Evolutionary conservation across 35 echinoderm and acorn worm genomes (phyloP).

Genomic region (Nesometra sesokonis): DNA sequence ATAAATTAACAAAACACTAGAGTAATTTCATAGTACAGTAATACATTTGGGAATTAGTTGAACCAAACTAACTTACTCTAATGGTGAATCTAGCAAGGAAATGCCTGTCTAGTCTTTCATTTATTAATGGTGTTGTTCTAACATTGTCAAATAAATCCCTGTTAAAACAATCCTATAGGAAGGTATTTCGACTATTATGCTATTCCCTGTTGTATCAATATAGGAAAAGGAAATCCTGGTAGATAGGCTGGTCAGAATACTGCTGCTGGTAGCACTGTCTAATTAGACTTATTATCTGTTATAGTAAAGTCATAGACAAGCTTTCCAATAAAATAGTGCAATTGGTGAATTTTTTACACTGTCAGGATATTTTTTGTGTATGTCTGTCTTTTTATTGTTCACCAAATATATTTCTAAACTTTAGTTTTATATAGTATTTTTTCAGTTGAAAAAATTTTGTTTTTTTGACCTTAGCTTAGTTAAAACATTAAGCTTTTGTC

Average conservation of each 20-base stretch:
- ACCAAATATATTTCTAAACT: too few species aligned
- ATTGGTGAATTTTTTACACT: too few species aligned
- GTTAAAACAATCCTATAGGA: not conserved
- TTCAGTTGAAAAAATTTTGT: too few species aligned
- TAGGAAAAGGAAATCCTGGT: not conserved
- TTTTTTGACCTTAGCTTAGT: too few species aligned
- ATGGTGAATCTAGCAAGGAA: not conserved
- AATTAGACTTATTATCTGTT: too few species aligned
- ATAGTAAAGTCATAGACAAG: too few species aligned
- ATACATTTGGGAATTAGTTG: not conserved
- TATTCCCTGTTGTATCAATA: not conserved
- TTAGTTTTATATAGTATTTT: too few species aligned
- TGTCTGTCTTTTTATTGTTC: too few species aligned
- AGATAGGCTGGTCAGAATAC: not conserved
- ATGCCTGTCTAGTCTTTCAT: not conserved
- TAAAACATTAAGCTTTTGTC: too few species aligned
- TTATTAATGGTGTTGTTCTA: not conserved
- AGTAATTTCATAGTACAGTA: not conserved
- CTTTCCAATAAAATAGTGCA: too few species aligned
- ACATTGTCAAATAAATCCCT: not conserved
- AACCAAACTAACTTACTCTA: not conserved
- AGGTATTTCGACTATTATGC: not conserved
- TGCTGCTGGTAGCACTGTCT: too few species aligned
- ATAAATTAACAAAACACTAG: not conserved
- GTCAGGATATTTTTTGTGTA: too few species aligned